phyloP scores from a whole-genome alignment of 1,140 invertebrate genomes.

The Drosophila saltans region DNA sequence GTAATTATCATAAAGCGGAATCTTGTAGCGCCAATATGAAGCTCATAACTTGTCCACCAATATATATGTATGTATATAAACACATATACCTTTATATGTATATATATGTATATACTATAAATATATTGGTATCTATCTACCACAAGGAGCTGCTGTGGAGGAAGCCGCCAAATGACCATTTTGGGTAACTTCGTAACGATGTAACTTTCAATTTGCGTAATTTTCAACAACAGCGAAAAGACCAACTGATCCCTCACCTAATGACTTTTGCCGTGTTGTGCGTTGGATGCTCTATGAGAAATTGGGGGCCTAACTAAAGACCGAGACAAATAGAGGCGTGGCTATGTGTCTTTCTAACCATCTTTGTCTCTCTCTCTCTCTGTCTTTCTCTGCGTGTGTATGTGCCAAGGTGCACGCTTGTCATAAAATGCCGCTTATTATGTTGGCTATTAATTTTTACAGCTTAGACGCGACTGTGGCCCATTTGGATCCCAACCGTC shows the following conservation, averaged over 20 bases:
- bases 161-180: constrained; percentile 29
- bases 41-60: constrained; percentile 56
- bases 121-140: not conserved
- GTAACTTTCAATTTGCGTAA: constrained; percentile 81
- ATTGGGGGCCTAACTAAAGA: constrained; percentile 33
- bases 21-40: constrained; percentile 71
- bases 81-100: not conserved
- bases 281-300: constrained; percentile 41
- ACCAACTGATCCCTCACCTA: constrained; percentile 76
- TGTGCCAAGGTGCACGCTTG: constrained; percentile 74
- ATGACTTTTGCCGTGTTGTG: constrained; percentile 60
- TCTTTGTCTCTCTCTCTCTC: too few species aligned
- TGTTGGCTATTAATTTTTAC: constrained; percentile 81
- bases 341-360: constrained; percentile 17
- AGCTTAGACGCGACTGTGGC: constrained; percentile 62
- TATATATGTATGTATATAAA: not conserved
- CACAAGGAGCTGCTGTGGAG: constrained; percentile 5
- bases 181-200: constrained; percentile 52
- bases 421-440: constrained; percentile 81
- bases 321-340: constrained; percentile 40
- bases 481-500: constrained; percentile 12
- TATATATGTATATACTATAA: not conserved
- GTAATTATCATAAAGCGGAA: constrained; percentile 79
- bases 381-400: not conserved
- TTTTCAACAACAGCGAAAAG: constrained; percentile 58